A percentile compares a stretch with the other conserved stretches of the same genome.
phyloP scores from a whole-genome alignment of 2,888 invertebrate genomes.

The Parasteatoda lunata region DNA sequence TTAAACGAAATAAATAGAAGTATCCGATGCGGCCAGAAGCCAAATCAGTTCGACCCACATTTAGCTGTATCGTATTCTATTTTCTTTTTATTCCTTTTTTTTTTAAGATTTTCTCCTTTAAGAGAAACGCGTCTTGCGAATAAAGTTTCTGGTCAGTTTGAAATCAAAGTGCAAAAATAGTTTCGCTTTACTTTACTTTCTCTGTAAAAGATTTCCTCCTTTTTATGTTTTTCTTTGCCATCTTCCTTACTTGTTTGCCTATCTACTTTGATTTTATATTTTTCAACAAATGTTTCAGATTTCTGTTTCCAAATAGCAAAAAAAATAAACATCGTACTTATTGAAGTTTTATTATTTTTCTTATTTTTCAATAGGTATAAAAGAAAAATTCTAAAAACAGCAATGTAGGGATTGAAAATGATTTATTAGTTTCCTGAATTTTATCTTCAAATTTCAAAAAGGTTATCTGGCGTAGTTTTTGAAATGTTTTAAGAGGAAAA shows the following conservation, averaged over 20 bases:
- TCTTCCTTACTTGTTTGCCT: constrained; percentile 15
- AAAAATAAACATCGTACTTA: not conserved
- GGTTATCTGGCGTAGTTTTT: not conserved
- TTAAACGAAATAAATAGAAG: constrained; percentile 1
- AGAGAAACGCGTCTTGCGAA: constrained; percentile 27
- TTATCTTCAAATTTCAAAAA: not conserved
- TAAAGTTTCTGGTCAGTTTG: constrained; percentile 63
- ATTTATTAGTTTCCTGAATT: constrained; percentile 1
- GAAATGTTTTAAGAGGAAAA: not conserved
- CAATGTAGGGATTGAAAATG: not conserved
- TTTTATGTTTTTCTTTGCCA: not conserved
- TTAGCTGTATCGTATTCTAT: constrained; percentile 29
- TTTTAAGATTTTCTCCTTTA: constrained; percentile 28
- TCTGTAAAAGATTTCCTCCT: not conserved
- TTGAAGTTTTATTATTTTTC: not conserved
- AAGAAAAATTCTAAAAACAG: not conserved
- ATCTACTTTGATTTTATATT: constrained; percentile 13
- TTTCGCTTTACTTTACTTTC: constrained; percentile 6
- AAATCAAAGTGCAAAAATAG: constrained; percentile 33
- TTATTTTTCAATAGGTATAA: not conserved
- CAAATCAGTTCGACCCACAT: constrained; percentile 15
- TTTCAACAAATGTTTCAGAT: constrained; percentile 14
- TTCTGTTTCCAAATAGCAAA: not conserved
- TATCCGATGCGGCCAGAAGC: constrained; percentile 11
- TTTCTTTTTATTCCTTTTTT: constrained; percentile 35